A percentile compares a stretch with the other conserved stretches of the same genome.
Evolutionary conservation across 2,888 invertebrate genomes (phyloP).

Genomic region (Drosophila austrosaltans): DNA sequence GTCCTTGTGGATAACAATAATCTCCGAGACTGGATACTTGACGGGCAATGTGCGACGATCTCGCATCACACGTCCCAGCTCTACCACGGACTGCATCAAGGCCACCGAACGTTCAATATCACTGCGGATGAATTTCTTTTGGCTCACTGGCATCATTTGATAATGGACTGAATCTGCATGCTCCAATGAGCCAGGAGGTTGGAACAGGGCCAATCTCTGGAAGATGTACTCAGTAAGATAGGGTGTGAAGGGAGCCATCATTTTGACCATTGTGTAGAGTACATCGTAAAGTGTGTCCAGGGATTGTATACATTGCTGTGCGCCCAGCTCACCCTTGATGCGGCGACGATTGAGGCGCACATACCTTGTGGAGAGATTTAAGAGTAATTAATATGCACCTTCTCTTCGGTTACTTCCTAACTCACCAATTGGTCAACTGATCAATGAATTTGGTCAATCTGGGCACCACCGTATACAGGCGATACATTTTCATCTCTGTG

Average conservation of each 20-base stretch:
- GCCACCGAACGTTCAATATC: conserved; percentile 95
- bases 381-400: not conserved
- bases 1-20: conserved; percentile 97
- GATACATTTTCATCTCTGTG: conserved; percentile 96
- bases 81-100: conserved; percentile 97
- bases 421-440: conserved; percentile 96
- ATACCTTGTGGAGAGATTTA: conserved; percentile 84
- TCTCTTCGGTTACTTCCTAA: not conserved
- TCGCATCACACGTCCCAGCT: conserved; percentile 95
- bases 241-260: conserved; percentile 99
- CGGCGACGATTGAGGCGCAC: conserved; percentile 97
- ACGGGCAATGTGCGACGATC: conserved; percentile 97
- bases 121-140: conserved; percentile 89
- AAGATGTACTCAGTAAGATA: conserved; percentile 98
- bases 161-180: conserved; percentile 93
- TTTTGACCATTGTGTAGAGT: conserved; percentile 92
- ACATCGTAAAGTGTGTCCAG: conserved; percentile 95
- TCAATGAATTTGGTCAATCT: conserved; percentile 97
- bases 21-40: conserved; percentile 97
- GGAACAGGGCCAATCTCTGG: conserved; percentile 90
- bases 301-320: conserved; percentile 91
- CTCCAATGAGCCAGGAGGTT: conserved; percentile 82
- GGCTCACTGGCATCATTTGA: conserved; percentile 92
- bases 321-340: conserved; percentile 95
- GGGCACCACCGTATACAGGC: conserved; percentile 97